These are phyloP conservation scores for Lacerta bilineata DNA, from an alignment of 2,797 vertebrate genomes.

Conservation along the genomic window DNA sequence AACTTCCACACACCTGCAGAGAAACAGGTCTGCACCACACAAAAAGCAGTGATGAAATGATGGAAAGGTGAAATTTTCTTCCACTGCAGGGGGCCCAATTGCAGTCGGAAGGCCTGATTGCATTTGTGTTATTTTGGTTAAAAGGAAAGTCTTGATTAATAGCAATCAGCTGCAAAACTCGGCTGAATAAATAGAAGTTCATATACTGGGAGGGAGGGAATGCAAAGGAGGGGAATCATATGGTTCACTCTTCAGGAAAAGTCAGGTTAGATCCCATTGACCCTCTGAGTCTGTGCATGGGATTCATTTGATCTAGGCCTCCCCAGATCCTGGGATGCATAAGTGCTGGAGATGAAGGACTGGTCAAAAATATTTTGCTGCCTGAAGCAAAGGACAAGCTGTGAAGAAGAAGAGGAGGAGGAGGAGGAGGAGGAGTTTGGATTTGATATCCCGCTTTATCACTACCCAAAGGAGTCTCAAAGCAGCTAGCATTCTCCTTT, in stretches of 20 bases:
- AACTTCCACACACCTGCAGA: no score
- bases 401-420: no score
- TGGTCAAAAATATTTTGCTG: no score
- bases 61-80: neutral
- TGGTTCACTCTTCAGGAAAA: no score
- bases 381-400: no score
- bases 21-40: neutral
- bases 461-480: no score
- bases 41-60: neutral
- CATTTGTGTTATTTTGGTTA: neutral
- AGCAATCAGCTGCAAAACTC: slow-evolving; percentile 23
- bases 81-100: neutral
- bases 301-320: neutral
- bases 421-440: no score
- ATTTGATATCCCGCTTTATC: no score
- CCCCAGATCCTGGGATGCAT: neutral
- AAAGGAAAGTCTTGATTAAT: slow-evolving; percentile 33
- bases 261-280: neutral
- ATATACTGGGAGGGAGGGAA: no score
- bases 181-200: neutral
- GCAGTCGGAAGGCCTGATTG: slow-evolving; percentile 2
- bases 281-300: neutral
- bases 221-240: no score
- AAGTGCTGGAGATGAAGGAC: neutral
- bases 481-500: no score